A percentile compares a stretch with the other conserved stretches of the same genome.
Conservation (phyloP, 1,140 invertebrate genomes). For the Drosophila trapezifrons region DNA sequence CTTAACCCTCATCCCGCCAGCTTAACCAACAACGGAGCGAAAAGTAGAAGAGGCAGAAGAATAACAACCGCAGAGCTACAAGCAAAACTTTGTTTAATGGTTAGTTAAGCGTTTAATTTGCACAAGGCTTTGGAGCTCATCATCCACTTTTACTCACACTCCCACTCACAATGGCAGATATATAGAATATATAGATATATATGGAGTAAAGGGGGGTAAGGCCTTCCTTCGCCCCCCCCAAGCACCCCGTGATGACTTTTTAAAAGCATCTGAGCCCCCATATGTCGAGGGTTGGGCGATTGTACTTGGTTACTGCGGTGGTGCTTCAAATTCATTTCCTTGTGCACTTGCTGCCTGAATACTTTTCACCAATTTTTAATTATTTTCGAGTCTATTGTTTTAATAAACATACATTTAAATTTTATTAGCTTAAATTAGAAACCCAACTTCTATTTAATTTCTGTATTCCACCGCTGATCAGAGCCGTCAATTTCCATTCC, state of each 20-base stretch:
- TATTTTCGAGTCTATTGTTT: background rate
- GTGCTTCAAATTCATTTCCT: conserved; percentile 12
- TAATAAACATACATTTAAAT: background rate
- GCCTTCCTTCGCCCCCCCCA: conserved; percentile 7
- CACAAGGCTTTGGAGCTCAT: conserved; percentile 53
- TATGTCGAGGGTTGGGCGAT: conserved; percentile 8
- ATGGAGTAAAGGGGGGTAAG: no score
- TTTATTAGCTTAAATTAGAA: background rate
- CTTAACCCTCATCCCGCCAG: conserved; percentile 4
- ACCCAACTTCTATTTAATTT: background rate
- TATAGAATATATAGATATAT: conserved; percentile 1
- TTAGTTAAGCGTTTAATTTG: conserved; percentile 81
- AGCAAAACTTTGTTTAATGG: conserved; percentile 79
- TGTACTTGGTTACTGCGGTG: conserved; percentile 1
- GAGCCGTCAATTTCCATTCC: conserved; percentile 1
- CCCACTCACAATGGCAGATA: background rate
- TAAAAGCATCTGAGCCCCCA: conserved; percentile 24
- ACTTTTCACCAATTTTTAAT: background rate
- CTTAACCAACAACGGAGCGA: conserved; percentile 11
- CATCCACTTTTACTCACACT: conserved; percentile 7
- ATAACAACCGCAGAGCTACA: conserved; percentile 75
- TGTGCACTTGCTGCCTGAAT: background rate
- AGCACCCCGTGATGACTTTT: conserved; percentile 29
- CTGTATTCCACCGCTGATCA: conserved; percentile 3
- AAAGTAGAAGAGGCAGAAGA: conserved; percentile 25